Percentiles rank a stretch among this genome's conserved stretches.
These are phyloP conservation scores for Sebastes nivosus DNA, from an alignment of 2,797 vertebrate genomes.

Conservation along the genomic window DNA sequence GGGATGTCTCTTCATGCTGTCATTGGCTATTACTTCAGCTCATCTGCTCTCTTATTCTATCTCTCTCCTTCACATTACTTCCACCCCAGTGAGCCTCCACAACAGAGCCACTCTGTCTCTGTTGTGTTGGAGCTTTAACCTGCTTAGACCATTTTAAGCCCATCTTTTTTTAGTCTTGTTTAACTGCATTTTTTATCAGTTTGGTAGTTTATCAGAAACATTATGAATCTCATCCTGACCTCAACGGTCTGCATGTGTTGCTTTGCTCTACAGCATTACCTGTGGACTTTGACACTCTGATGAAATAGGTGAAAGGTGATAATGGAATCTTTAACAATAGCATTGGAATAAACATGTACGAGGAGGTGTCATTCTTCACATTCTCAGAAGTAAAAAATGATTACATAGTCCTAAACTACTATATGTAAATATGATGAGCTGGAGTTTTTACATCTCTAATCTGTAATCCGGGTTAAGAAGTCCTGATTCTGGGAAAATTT, in stretches of 20 bases:
- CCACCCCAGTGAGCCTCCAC: constrained; percentile 41
- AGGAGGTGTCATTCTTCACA: not conserved
- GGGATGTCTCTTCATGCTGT: constrained; percentile 62
- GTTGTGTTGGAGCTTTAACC: not conserved
- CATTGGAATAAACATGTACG: not conserved
- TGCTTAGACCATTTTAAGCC: not conserved
- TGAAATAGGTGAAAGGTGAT: not conserved
- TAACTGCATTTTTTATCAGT: not conserved
- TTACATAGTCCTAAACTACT: not conserved
- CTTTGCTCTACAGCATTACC: not conserved
- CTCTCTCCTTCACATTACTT: constrained; percentile 49
- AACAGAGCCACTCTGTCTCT: constrained; percentile 38
- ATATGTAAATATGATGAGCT: not conserved
- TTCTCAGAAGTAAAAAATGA: not conserved
- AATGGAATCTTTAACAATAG: not conserved
- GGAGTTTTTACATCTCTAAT: not conserved
- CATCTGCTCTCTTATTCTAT: constrained; percentile 51
- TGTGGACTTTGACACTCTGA: not conserved
- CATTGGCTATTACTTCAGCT: constrained; percentile 68
- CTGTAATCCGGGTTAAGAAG: not conserved
- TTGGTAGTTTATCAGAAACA: not conserved
- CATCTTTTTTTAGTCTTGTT: not conserved
- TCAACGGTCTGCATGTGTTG: not conserved
- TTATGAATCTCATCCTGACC: not conserved
- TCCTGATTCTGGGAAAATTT: not conserved